Base-by-base conservation (phyloP, 2,888 invertebrate genomes). In the Drepanosiphum platanoidis region DNA sequence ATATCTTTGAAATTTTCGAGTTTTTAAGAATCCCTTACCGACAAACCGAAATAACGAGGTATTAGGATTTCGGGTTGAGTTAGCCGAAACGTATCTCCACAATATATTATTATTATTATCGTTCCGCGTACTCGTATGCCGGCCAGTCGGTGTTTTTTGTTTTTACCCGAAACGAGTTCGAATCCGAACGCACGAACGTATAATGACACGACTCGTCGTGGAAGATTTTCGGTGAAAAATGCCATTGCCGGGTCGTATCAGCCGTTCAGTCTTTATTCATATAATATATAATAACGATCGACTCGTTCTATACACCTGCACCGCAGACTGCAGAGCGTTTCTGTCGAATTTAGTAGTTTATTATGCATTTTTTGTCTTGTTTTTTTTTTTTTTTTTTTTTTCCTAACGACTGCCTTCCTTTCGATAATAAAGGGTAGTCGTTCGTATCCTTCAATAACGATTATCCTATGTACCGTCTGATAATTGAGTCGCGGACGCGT, bases 371-470 rank as follows among this genome's bases (percentile, higher is more conserved):
- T 64, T 9, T 3, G 34, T n/a, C 46, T 22, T 61, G n/a, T 58
- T 61, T 61, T 61, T 61, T 52, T 64, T 9, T 3, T n/a, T n/a
- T 64, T 64, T 22, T 30, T 9, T 27, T 64, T 27, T 32, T 11
- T n/a, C n/a, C 32, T n/a, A n/a, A 79, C 66, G 58, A 81, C 34
- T 81, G 36, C 71, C 58, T n/a, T 71, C 34, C 9, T 39, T 52
- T 39, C 30, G 58, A 30, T 70, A 58, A 30, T 70, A 71, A 58
- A 81, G 80, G 71, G 39, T 81, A 58, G 71, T 61, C 30, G 71
- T 58, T 81, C 71, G 34, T 58, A 36, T 61, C 71, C 70, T 58
- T 81, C 79, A 71, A 81, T 71, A 81, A 71, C 34, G 71, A 18
- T 81, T 81, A 81, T 81, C 71, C 32, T 52, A 58, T 32, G 71